A percentile compares a stretch with the other conserved stretches of the same genome.
phyloP scores from a whole-genome alignment of 2,888 invertebrate genomes.

The Brenthis daphne region DNA sequence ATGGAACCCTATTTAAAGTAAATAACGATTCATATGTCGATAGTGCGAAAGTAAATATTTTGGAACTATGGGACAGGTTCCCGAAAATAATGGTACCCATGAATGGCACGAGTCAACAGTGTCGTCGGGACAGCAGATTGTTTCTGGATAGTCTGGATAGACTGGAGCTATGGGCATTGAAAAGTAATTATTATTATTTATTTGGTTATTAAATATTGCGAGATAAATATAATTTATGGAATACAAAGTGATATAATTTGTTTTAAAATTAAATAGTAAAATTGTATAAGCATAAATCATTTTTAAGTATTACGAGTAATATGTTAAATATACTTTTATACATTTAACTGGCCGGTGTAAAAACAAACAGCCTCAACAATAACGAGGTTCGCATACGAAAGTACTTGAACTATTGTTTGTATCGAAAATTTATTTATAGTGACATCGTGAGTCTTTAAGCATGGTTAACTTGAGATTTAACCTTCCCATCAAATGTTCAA shows the following conservation, averaged over 20 bases:
- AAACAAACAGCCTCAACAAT: constrained; percentile 5
- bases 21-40: constrained; percentile 59
- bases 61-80: constrained; percentile 68
- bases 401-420: constrained; percentile 18
- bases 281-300: too few relatives aligned
- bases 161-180: constrained; percentile 78
- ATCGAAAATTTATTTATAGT: constrained; percentile 10
- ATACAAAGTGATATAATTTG: too few relatives aligned
- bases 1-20: constrained; percentile 63
- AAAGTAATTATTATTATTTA: constrained; percentile 67
- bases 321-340: too few relatives aligned
- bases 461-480: constrained; percentile 7
- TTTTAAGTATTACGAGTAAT: too few relatives aligned
- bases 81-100: constrained; percentile 72
- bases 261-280: not conserved
- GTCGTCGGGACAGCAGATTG: constrained; percentile 66
- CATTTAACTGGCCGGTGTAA: not conserved
- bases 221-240: too few relatives aligned
- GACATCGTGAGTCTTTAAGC: constrained; percentile 7
- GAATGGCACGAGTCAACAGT: constrained; percentile 73
- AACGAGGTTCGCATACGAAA: constrained; percentile 13
- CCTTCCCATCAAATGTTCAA: not conserved
- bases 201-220: not conserved
- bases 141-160: constrained; percentile 65
- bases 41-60: constrained; percentile 57